Conservation (phyloP, 2,888 invertebrate species). For the Leptinotarsa haldemani region DNA sequence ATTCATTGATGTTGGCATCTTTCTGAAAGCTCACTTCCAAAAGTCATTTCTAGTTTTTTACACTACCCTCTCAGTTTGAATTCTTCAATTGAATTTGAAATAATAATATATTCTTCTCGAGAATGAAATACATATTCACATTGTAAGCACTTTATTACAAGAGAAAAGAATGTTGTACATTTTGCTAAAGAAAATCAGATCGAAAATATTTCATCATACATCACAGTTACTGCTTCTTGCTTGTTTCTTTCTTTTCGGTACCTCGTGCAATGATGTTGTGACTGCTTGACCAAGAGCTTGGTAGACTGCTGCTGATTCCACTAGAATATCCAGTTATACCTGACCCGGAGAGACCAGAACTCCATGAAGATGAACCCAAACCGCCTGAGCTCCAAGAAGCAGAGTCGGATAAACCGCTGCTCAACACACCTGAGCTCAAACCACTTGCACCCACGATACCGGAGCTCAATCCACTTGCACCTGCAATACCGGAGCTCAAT, state of each 20-base stretch:
- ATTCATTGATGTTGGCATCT: no score
- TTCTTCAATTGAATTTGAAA: no score
- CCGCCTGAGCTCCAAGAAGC: not conserved
- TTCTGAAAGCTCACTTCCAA: no score
- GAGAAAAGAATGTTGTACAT: conserved; percentile 4
- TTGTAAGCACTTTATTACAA: conserved; percentile 11
- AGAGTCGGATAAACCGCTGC: conserved; percentile 13
- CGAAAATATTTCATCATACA: conserved; percentile 11
- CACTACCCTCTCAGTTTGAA: no score
- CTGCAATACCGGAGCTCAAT: not conserved
- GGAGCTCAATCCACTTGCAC: conserved; percentile 4
- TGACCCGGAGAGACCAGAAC: not conserved
- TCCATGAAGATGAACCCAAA: conserved; percentile 7
- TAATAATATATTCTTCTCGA: no score
- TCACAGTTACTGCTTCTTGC: conserved; percentile 29
- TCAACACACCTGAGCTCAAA: not conserved
- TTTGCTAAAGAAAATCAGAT: conserved; percentile 2
- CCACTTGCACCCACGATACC: conserved; percentile 4
- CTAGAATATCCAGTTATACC: not conserved
- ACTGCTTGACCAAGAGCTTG: conserved; percentile 18
- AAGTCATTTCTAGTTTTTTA: no score
- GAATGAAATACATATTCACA: not conserved
- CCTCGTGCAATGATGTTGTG: conserved; percentile 33
- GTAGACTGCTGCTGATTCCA: not conserved
- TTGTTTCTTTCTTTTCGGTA: conserved; percentile 22